A percentile compares a stretch with the other conserved stretches of the same genome.
Evolutionary conservation across 2,113 vertebrate genomes (phyloP).

Genomic region (Elachura formosa): DNA sequence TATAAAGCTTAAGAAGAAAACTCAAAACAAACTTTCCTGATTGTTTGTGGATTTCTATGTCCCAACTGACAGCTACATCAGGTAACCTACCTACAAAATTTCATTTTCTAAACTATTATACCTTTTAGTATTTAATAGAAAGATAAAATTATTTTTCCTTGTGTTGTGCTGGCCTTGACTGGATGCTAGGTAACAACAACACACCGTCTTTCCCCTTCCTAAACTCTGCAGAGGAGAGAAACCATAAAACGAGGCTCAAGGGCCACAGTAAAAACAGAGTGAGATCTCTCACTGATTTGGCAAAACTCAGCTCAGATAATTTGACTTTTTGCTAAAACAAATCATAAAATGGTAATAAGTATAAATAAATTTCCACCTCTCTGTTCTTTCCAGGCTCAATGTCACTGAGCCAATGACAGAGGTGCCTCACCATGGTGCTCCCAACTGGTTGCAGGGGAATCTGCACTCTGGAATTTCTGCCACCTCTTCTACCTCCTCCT

Average conservation of each 20-base stretch:
- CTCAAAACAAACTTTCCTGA: background rate
- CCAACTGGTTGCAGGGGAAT: background rate
- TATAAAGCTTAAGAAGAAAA: background rate
- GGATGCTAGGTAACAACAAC: background rate
- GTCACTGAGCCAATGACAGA: background rate
- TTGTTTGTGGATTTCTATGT: background rate
- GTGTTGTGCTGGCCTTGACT: background rate
- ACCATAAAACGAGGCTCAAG: fast-evolving
- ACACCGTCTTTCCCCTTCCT: too few relatives aligned
- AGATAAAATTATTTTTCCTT: background rate
- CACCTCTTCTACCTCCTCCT: background rate
- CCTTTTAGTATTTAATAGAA: background rate
- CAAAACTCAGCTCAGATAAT: background rate
- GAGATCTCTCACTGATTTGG: background rate
- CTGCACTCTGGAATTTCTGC: background rate
- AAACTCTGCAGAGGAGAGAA: background rate
- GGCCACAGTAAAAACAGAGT: background rate
- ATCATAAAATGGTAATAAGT: background rate
- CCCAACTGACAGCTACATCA: background rate
- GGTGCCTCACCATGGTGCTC: background rate
- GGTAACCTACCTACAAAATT: background rate
- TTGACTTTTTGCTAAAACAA: background rate
- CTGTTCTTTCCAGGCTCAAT: background rate
- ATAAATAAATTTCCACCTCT: background rate
- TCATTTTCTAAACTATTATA: background rate